Conservation (phyloP, 2,797 vertebrate species). For the Chlorospingus semifuscus region DNA sequence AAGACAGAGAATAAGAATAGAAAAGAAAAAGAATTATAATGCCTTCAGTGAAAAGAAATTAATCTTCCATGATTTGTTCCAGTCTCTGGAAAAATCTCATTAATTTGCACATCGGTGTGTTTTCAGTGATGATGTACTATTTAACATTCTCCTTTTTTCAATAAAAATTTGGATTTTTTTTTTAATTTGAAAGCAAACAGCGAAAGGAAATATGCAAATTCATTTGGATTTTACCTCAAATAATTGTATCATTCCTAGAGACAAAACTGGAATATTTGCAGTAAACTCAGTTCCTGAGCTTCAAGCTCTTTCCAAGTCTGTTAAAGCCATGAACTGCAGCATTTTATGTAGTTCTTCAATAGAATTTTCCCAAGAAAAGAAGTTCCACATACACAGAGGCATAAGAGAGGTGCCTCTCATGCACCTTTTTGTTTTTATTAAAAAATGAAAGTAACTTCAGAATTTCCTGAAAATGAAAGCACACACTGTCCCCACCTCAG, state of each 20-base stretch:
- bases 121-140: neutral
- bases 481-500: neutral
- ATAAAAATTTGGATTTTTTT: neutral
- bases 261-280: fast-evolving
- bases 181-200: neutral
- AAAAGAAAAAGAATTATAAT: neutral
- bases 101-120: neutral
- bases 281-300: neutral
- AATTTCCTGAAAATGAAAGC: neutral
- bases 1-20: neutral
- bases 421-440: neutral
- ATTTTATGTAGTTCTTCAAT: neutral
- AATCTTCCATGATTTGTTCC: neutral
- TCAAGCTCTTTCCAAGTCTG: neutral
- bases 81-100: neutral
- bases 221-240: neutral
- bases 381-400: neutral
- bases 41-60: neutral
- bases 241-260: neutral
- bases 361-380: neutral
- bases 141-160: neutral
- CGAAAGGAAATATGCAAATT: neutral
- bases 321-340: neutral
- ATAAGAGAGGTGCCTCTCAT: neutral
- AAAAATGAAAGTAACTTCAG: neutral